Evolutionary conservation across 2,888 invertebrate species (phyloP), one percentile per base, ranked within the genome.

Genomic region (Microdon myrmicae): DNA sequence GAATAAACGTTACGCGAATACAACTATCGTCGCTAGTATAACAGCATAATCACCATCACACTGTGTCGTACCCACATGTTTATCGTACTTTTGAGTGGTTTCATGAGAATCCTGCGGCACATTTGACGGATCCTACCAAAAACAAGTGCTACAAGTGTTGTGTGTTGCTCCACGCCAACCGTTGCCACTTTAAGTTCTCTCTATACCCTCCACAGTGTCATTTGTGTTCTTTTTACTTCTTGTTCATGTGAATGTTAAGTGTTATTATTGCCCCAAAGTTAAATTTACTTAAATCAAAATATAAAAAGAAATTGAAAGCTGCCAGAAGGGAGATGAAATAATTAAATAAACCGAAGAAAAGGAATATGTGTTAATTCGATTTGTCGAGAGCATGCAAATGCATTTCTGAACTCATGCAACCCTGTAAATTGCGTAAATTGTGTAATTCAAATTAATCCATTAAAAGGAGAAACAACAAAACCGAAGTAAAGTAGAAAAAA

Each of bases 131-230:
- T 34, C 28, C n/a, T 34, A n/a, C 14, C 3, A 13, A 38, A 32
- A 43, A 58, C 44, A 34, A 38, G 43, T 49, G 38, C 48, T 44
- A 32, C 34, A 55, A 55, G 55, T 61, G 56, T 61, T 45, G 34
- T 43, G 39, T 39, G 39, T 41, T n/a, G n/a, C n/a, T n/a, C n/a
- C n/a, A n/a, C n/a, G n/a, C n/a, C n/a, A n/a, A n/a, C 47, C 23
- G 9, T 45, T 49, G 16, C 12, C 3, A 6, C 20, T 32, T 9
- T 29, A 8, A 19, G 10, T 9, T 23, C 14, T 16, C 9, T 20
- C 35, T 53, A 9, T 17, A n/a, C 29, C 10, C 29, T 32, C 32
- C n/a, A n/a, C n/a, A n/a, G n/a, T n/a, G n/a, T n/a, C n/a, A n/a
- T n/a, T n/a, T n/a, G n/a, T n/a, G n/a, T n/a, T 48, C 12, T 26